These are phyloP conservation scores for Nematopogon swammerdamellus DNA, from an alignment of 2,888 invertebrate genomes.

Conservation along the genomic window DNA sequence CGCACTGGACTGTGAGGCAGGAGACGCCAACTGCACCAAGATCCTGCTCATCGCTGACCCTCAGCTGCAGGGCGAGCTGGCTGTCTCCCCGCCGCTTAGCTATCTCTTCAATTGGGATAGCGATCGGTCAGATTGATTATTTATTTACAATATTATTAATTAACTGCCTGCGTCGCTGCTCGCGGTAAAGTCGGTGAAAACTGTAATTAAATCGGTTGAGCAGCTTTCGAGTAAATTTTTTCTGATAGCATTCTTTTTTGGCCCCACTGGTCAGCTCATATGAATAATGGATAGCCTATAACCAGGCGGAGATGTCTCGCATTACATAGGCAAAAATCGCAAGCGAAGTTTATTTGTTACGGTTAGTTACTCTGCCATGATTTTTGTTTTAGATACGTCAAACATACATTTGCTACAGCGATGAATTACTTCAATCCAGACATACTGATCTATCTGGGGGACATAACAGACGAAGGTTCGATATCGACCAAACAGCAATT, in stretches of 20 bases:
- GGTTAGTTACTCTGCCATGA: no score
- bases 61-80: slow-evolving; percentile 81
- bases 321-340: no score
- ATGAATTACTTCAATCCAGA: slow-evolving; percentile 72
- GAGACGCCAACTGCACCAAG: slow-evolving; percentile 54
- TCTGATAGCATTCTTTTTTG: no score
- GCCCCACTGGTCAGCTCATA: no score
- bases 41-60: slow-evolving; percentile 85
- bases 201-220: no score
- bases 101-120: slow-evolving; percentile 80
- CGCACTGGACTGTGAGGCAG: slow-evolving; percentile 37
- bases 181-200: no score
- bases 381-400: slow-evolving; percentile 64
- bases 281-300: no score
- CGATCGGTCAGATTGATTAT: slow-evolving; percentile 64
- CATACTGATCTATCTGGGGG: slow-evolving; percentile 86
- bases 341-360: no score
- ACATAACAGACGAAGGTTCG: slow-evolving; percentile 93
- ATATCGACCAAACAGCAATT: slow-evolving; percentile 69
- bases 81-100: slow-evolving; percentile 67
- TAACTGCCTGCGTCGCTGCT: no score
- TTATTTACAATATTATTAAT: no score
- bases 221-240: no score
- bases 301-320: no score
- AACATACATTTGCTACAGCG: slow-evolving; percentile 73